These are phyloP conservation scores for Protophormia terraenovae DNA, from an alignment of 2,888 invertebrate species.

Conservation along the genomic window DNA sequence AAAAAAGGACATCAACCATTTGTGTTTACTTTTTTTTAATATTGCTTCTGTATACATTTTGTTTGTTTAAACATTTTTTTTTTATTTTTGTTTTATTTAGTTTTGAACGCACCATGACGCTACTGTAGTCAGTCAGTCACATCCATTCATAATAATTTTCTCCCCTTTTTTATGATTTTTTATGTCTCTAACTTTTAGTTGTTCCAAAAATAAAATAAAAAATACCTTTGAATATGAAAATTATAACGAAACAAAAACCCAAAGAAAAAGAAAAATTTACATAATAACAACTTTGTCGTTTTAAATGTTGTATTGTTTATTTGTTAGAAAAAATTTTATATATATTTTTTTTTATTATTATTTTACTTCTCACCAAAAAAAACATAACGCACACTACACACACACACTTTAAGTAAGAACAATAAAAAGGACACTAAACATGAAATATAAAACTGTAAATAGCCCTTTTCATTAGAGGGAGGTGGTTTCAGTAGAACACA, in stretches of 20 bases:
- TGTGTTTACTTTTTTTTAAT: neutral
- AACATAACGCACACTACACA: neutral
- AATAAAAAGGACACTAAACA: conserved; percentile 16
- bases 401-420: neutral
- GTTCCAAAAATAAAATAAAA: neutral
- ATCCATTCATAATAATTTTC: neutral
- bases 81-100: neutral
- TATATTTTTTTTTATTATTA: conserved; percentile 21
- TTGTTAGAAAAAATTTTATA: conserved; percentile 12
- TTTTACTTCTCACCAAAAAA: neutral
- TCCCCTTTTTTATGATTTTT: conserved; percentile 34
- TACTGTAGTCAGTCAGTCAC: conserved; percentile 19
- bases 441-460: conserved; percentile 11
- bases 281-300: conserved; percentile 61
- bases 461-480: neutral
- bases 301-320: conserved; percentile 56
- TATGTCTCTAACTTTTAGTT: conserved; percentile 3
- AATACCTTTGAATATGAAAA: conserved; percentile 17
- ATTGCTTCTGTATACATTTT: neutral
- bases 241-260: neutral
- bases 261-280: conserved; percentile 47
- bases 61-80: neutral
- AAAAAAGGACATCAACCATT: neutral
- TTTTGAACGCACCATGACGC: neutral
- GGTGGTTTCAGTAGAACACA: neutral